phyloP scores from a whole-genome alignment of 2,888 invertebrate species.

The Pristionchus japonicus region DNA sequence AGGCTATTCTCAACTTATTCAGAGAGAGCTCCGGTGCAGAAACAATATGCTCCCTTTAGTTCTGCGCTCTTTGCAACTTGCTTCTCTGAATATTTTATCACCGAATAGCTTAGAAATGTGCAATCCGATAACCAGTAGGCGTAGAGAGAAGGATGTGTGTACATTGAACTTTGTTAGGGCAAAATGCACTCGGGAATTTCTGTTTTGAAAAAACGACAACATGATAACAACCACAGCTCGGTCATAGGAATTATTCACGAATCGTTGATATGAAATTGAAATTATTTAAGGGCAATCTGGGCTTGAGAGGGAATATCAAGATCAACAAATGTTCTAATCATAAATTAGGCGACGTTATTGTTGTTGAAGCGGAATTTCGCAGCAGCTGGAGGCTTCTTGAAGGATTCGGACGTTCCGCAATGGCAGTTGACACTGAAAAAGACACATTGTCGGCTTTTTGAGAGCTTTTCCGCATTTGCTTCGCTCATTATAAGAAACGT shows the following conservation, averaged over 20 bases:
- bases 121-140: neutral
- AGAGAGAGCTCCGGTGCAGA: no score
- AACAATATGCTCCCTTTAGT: no score
- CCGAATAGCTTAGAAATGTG: neutral
- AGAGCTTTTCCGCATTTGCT: neutral
- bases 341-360: neutral
- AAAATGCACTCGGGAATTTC: neutral
- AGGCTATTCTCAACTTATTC: no score
- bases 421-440: conserved; percentile 8
- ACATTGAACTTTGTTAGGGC: neutral
- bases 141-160: neutral
- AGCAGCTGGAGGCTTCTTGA: neutral
- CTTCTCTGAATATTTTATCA: neutral
- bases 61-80: neutral
- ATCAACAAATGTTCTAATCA: neutral
- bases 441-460: neutral
- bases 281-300: neutral
- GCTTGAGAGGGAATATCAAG: neutral
- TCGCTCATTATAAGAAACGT: no score
- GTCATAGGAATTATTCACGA: neutral
- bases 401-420: conserved; percentile 8
- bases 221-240: neutral
- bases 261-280: neutral
- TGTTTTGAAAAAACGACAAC: neutral
- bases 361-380: conserved; percentile 8